A percentile compares a stretch with the other conserved stretches of the same genome.
phyloP scores from a whole-genome alignment of 2,797 vertebrate species.

The Epinephelus awoara region DNA sequence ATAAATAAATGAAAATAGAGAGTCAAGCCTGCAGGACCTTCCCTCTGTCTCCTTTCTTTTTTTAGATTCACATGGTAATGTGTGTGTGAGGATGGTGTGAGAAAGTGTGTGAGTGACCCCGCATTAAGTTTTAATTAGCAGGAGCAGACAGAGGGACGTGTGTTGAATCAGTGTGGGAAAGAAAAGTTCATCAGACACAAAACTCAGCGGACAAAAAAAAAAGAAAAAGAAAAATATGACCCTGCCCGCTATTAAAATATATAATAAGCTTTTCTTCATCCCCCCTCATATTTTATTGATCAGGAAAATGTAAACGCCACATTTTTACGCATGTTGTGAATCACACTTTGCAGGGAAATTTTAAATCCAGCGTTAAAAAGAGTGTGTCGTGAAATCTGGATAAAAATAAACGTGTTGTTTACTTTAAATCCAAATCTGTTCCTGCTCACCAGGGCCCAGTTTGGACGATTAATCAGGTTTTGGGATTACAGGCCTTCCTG shows the following conservation, averaged over 20 bases:
- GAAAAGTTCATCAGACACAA: slow-evolving; percentile 60
- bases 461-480: slow-evolving; percentile 58
- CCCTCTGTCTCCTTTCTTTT: not conserved
- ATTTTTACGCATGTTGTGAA: not conserved
- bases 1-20: not conserved
- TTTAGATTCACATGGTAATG: slow-evolving; percentile 17
- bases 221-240: slow-evolving; percentile 7
- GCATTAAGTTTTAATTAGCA: slow-evolving; percentile 94
- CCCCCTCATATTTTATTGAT: slow-evolving; percentile 37
- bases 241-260: slow-evolving; percentile 40
- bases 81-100: slow-evolving; percentile 37
- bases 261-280: slow-evolving; percentile 19
- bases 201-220: slow-evolving; percentile 17
- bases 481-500: slow-evolving; percentile 57
- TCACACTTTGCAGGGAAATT: not conserved
- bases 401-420: not conserved
- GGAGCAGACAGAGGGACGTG: slow-evolving; percentile 83
- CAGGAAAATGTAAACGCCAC: slow-evolving; percentile 11
- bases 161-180: slow-evolving; percentile 82
- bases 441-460: slow-evolving; percentile 2
- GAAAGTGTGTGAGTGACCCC: slow-evolving; percentile 84
- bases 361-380: no score
- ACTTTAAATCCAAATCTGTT: not conserved
- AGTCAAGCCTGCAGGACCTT: not conserved
- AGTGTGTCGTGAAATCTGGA: not conserved